Evolutionary conservation across 1,140 invertebrate species (phyloP).

Genomic region (Pissodes strobi): DNA sequence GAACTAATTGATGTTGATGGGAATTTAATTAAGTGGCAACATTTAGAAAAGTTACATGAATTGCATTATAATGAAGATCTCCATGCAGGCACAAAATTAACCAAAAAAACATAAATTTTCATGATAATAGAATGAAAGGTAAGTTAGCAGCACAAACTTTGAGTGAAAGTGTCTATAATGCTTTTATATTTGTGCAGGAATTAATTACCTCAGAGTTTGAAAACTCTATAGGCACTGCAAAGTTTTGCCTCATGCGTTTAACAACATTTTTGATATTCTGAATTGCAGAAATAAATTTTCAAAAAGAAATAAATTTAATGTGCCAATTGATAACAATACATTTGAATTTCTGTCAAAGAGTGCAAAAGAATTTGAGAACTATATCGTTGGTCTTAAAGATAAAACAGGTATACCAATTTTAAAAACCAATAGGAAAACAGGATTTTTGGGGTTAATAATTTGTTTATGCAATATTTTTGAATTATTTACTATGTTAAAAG

Average conservation of each 20-base stretch:
- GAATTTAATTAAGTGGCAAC: constrained; percentile 27
- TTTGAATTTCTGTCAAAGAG: constrained; percentile 42
- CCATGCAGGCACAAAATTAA: constrained; percentile 38
- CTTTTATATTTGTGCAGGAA: constrained; percentile 32
- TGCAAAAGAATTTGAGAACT: no score
- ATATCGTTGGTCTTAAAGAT: no score
- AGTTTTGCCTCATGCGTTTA: constrained; percentile 8
- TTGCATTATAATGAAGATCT: constrained; percentile 35
- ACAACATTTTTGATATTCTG: no score
- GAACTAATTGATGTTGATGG: constrained; percentile 24
- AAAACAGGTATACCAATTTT: no score
- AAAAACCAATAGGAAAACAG: no score
- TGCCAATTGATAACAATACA: constrained; percentile 41
- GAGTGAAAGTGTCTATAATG: constrained; percentile 34
- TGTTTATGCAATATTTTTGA: no score
- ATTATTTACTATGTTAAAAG: no score
- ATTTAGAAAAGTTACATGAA: constrained; percentile 33
- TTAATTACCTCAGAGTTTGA: constrained; percentile 25
- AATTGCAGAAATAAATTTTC: constrained; percentile 33
- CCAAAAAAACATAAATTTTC: constrained; percentile 37
- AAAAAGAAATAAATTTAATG: no score
- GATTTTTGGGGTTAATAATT: no score
- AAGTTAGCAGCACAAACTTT: no score
- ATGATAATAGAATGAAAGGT: no score
- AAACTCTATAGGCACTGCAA: no score